These are phyloP conservation scores for Conus canariensis DNA, from an alignment of 2,888 invertebrate genomes.

Conservation along the genomic window DNA sequence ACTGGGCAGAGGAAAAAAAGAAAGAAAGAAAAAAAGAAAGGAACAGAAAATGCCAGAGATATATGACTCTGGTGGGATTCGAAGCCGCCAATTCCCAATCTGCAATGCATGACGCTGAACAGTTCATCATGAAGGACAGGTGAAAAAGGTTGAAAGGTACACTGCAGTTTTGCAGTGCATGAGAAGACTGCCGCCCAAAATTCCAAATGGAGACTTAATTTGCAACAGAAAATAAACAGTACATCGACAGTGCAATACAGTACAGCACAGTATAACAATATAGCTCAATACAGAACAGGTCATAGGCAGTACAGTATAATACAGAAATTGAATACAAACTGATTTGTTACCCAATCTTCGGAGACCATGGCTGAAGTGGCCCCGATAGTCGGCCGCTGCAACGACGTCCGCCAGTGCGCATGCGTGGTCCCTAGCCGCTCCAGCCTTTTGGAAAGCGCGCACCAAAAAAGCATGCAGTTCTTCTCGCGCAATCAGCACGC, in stretches of 20 bases:
- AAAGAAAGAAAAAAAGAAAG: too few relatives aligned
- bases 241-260: background rate
- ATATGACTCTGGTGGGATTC: too few relatives aligned
- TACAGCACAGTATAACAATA: background rate
- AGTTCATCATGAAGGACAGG: too few relatives aligned
- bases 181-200: too few relatives aligned
- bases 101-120: too few relatives aligned
- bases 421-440: constrained; percentile 16
- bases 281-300: background rate
- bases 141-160: too few relatives aligned
- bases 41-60: too few relatives aligned
- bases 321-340: too few relatives aligned
- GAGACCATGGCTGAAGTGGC: constrained; percentile 43
- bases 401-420: constrained; percentile 19
- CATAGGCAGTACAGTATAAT: background rate
- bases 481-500: background rate
- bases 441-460: constrained; percentile 13
- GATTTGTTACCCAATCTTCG: constrained; percentile 26
- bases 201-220: too few relatives aligned
- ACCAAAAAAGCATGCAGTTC: constrained; percentile 30
- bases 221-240: background rate
- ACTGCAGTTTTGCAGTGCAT: too few relatives aligned
- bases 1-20: too few relatives aligned
- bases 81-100: too few relatives aligned
- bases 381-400: constrained; percentile 34